These are phyloP conservation scores for Gadus macrocephalus DNA, from an alignment of 2,113 vertebrate genomes.

Conservation along the genomic window DNA sequence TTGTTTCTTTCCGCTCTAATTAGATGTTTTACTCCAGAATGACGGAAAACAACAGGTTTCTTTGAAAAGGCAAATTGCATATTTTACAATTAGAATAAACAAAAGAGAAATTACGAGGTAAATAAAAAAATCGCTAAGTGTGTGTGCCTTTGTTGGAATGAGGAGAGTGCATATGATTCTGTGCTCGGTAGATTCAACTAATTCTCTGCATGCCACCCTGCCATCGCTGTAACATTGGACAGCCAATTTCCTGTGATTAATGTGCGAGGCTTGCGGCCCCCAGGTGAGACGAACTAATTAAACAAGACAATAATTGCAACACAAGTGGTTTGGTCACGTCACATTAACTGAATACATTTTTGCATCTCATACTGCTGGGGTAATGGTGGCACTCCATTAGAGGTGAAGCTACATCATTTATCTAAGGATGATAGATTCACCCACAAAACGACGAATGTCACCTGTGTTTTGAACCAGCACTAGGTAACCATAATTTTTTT, in stretches of 20 bases:
- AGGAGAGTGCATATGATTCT: too few relatives aligned
- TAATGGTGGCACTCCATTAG: conserved; percentile 18
- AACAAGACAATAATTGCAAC: conserved; percentile 38
- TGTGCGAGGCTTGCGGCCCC: conserved; percentile 18
- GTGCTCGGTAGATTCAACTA: too few relatives aligned
- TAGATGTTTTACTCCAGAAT: too few relatives aligned
- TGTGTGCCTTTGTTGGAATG: too few relatives aligned
- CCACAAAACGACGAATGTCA: conserved; percentile 22
- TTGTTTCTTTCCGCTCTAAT: too few relatives aligned
- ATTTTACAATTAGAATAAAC: too few relatives aligned
- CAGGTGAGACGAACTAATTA: conserved; percentile 56
- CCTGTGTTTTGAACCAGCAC: conserved; percentile 20
- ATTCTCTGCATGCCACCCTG: not conserved
- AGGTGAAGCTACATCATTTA: conserved; percentile 17
- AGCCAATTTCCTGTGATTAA: conserved; percentile 37
- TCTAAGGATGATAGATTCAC: conserved; percentile 2
- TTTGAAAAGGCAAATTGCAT: too few relatives aligned
- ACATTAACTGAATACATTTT: conserved; percentile 49
- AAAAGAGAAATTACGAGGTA: not conserved
- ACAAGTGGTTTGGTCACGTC: conserved; percentile 48
- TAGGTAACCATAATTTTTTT: not conserved
- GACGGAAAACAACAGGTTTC: too few relatives aligned
- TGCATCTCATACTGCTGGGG: not conserved
- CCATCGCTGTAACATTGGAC: conserved; percentile 22
- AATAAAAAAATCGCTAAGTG: conserved; percentile 4